Evolutionary conservation across 2,113 vertebrate species (phyloP).

Genomic region (Menura novaehollandiae): DNA sequence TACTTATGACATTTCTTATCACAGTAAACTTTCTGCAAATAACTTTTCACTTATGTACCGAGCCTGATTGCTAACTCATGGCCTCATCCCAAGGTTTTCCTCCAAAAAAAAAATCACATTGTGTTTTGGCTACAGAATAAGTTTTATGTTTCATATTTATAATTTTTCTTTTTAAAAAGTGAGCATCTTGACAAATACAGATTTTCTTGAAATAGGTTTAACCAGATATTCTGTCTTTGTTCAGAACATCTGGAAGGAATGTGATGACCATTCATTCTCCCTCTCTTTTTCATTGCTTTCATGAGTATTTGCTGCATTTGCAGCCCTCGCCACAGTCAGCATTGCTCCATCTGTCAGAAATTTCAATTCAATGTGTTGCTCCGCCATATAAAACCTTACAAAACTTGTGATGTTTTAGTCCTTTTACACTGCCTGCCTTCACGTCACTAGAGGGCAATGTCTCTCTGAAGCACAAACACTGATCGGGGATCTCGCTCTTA

Average conservation of each 20-base stretch:
- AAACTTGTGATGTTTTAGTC: not conserved
- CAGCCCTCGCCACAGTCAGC: not conserved
- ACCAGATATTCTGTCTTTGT: not conserved
- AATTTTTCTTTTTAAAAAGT: not conserved
- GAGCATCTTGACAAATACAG: not conserved
- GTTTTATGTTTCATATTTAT: not conserved
- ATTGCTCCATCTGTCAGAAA: not conserved
- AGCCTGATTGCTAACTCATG: not conserved
- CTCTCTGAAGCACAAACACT: not conserved
- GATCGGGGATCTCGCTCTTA: not conserved
- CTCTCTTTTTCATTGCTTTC: not conserved
- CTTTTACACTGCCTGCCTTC: not conserved
- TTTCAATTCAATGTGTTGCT: not conserved
- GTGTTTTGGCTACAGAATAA: not conserved
- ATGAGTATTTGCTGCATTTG: not conserved
- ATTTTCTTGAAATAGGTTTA: not conserved
- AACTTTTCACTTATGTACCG: not conserved
- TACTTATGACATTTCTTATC: not conserved
- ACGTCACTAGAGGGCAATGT: constrained; percentile 42
- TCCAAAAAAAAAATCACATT: not conserved
- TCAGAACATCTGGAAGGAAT: not conserved
- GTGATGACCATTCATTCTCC: not conserved
- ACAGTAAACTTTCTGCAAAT: not conserved
- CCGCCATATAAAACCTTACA: not conserved
- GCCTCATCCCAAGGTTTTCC: not conserved